Evolutionary conservation across 1,140 invertebrate genomes (phyloP).

Genomic region (Zaprionus vittiger): DNA sequence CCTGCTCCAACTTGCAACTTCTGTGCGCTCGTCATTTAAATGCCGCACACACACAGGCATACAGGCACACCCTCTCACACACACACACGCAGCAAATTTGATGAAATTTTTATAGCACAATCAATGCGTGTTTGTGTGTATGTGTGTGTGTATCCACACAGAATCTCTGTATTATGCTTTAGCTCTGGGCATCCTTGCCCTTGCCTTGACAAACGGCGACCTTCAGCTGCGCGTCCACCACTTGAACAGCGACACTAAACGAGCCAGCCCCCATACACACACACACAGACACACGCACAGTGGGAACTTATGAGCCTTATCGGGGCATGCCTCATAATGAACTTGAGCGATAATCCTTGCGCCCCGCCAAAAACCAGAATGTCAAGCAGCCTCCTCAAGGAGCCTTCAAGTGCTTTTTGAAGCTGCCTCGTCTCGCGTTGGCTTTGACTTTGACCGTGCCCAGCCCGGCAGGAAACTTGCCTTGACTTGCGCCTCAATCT

Average conservation of each 20-base stretch:
- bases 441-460: slow-evolving; percentile 19
- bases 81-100: slow-evolving; percentile 19
- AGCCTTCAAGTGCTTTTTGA: slow-evolving; percentile 24
- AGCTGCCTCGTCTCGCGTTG: slow-evolving; percentile 18
- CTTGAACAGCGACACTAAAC: slow-evolving; percentile 31
- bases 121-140: slow-evolving; percentile 18
- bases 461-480: neutral
- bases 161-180: slow-evolving; percentile 51
- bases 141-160: slow-evolving; percentile 45
- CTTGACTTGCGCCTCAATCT: neutral
- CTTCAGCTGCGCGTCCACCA: slow-evolving; percentile 60
- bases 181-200: slow-evolving; percentile 68
- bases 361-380: slow-evolving; percentile 32
- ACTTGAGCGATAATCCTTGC: slow-evolving; percentile 77
- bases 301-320: slow-evolving; percentile 49
- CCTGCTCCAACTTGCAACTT: slow-evolving; percentile 63
- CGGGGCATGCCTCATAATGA: slow-evolving; percentile 68
- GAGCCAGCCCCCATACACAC: slow-evolving; percentile 3
- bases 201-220: slow-evolving; percentile 69
- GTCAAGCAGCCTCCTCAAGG: slow-evolving; percentile 35
- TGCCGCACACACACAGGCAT: slow-evolving; percentile 29
- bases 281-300: slow-evolving; percentile 27
- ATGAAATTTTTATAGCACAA: slow-evolving; percentile 50
- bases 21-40: slow-evolving; percentile 50
- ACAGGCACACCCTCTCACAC: neutral